Conservation (phyloP, 2,888 invertebrate species). For the Cryptocheilus praepositus region DNA sequence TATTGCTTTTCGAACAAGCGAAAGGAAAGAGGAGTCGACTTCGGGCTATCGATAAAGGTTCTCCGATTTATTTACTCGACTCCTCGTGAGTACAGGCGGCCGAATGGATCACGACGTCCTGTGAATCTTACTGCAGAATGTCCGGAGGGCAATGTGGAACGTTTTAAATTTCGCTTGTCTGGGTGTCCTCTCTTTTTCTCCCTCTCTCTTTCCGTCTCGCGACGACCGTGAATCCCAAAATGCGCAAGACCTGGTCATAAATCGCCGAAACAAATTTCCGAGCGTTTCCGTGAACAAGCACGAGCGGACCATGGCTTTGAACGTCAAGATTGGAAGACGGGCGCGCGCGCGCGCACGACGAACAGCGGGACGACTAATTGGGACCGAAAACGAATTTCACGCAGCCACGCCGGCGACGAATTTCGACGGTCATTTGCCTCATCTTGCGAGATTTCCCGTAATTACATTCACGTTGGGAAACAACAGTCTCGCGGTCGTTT, state of each 20-base stretch:
- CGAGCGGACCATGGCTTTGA: too few species aligned
- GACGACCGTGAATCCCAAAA: too few species aligned
- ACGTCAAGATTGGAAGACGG: too few species aligned
- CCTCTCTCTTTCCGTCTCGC: too few species aligned
- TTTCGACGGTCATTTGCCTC: slow-evolving; percentile 31
- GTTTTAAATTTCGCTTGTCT: neutral
- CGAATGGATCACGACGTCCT: slow-evolving; percentile 3
- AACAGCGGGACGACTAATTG: slow-evolving; percentile 31
- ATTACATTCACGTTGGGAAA: slow-evolving; percentile 54
- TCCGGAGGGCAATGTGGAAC: too few species aligned
- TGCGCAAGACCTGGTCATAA: too few species aligned
- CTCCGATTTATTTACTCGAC: slow-evolving; percentile 37
- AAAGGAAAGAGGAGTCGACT: slow-evolving; percentile 29
- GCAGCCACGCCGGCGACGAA: neutral
- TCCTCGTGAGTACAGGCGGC: slow-evolving; percentile 17
- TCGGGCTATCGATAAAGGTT: slow-evolving; percentile 47
- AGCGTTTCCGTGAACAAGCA: too few species aligned
- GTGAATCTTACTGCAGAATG: too few species aligned
- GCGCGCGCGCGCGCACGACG: too few species aligned
- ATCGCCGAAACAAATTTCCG: too few species aligned
- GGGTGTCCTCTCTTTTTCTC: too few species aligned
- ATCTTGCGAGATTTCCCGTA: slow-evolving; percentile 49
- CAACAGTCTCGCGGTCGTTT: slow-evolving; percentile 44
- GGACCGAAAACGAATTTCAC: slow-evolving; percentile 48
- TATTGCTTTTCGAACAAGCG: slow-evolving; percentile 51